phyloP scores from a whole-genome alignment of 2,113 vertebrate species.

The Nansenia antarctica region DNA sequence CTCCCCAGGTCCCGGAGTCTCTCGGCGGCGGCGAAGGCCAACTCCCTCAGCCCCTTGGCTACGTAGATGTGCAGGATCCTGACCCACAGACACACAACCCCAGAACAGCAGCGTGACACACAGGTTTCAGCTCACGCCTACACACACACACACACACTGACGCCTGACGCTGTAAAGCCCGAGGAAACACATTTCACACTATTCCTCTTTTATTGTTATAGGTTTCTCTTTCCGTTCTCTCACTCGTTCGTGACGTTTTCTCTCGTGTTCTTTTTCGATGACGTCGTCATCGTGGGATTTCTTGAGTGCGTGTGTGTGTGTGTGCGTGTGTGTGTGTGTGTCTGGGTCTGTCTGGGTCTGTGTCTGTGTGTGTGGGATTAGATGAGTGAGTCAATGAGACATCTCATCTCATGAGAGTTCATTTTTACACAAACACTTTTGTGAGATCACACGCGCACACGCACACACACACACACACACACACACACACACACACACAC shows the following conservation, averaged over 20 bases:
- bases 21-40: constrained; percentile 83
- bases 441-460: too few relatives aligned
- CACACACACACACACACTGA: too few relatives aligned
- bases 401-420: too few relatives aligned
- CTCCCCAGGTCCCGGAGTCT: constrained; percentile 66
- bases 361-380: too few relatives aligned
- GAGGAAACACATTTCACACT: background rate
- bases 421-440: too few relatives aligned
- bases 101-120: constrained; percentile 11
- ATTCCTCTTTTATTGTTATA: background rate
- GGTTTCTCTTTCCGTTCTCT: constrained; percentile 3
- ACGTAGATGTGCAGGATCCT: constrained; percentile 89
- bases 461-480: background rate
- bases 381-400: too few relatives aligned
- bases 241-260: background rate
- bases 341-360: too few relatives aligned
- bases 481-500: constrained; percentile 26
- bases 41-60: constrained; percentile 82
- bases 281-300: too few relatives aligned
- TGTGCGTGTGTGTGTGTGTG: too few relatives aligned
- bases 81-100: too few relatives aligned
- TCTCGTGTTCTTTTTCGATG: background rate
- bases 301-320: too few relatives aligned
- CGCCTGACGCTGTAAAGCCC: constrained; percentile 13
- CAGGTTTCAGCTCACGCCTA: constrained; percentile 3